Conservation (phyloP, 1,140 invertebrate genomes). For the Leptinotarsa defecta region DNA sequence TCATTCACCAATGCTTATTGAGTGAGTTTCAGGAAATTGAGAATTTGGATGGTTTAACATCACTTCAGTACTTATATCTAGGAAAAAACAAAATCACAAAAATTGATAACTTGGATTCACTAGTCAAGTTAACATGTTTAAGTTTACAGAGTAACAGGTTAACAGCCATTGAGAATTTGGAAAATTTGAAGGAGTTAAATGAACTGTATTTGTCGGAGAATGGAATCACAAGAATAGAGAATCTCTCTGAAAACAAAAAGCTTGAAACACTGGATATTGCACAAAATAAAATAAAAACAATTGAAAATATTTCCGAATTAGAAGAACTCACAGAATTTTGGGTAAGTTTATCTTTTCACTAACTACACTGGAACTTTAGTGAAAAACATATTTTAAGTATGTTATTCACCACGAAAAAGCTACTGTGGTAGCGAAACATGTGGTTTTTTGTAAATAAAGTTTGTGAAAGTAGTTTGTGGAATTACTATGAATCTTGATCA, state of each 20-base stretch:
- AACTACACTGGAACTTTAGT: too few relatives aligned
- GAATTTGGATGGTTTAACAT: constrained; percentile 77
- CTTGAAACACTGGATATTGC: constrained; percentile 90
- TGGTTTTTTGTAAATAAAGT: too few relatives aligned
- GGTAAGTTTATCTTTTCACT: constrained; percentile 64
- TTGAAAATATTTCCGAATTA: constrained; percentile 82
- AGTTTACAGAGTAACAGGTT: constrained; percentile 93
- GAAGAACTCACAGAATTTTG: constrained; percentile 87
- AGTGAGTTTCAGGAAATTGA: constrained; percentile 72
- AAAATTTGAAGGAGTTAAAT: constrained; percentile 73
- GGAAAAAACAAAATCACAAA: constrained; percentile 97
- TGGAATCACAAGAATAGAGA: constrained; percentile 79
- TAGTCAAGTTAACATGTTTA: constrained; percentile 79
- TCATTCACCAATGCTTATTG: too few relatives aligned
- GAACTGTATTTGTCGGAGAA: constrained; percentile 96
- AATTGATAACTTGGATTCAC: constrained; percentile 82
- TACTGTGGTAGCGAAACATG: too few relatives aligned
- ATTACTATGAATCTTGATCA: too few relatives aligned
- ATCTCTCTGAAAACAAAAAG: constrained; percentile 70
- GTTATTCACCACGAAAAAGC: too few relatives aligned
- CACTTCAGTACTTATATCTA: constrained; percentile 79
- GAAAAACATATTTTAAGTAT: too few relatives aligned
- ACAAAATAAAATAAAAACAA: constrained; percentile 81
- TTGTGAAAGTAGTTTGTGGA: too few relatives aligned
- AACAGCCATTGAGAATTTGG: constrained; percentile 84